Evolutionary conservation across 2,113 vertebrate genomes (phyloP).

Genomic region (Lycaon pictus): DNA sequence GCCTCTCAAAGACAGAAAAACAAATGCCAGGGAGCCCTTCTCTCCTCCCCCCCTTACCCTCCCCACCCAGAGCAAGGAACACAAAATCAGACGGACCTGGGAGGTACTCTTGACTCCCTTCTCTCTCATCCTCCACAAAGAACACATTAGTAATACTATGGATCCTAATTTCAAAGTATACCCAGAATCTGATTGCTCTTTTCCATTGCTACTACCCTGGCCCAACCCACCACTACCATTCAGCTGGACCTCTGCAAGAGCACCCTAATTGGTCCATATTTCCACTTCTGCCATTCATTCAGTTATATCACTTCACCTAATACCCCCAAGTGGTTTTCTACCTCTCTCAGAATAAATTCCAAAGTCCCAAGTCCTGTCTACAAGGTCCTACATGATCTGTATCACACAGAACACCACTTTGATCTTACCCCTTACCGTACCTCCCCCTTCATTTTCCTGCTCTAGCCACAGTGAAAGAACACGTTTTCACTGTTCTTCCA

Average conservation of each 20-base stretch:
- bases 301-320: neutral
- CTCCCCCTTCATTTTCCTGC: neutral
- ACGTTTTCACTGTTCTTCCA: neutral
- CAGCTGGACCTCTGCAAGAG: neutral
- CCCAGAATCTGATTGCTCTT: neutral
- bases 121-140: neutral
- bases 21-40: neutral
- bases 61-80: neutral
- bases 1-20: neutral
- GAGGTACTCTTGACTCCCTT: neutral
- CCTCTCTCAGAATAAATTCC: neutral
- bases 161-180: neutral
- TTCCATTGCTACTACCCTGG: neutral
- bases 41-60: neutral
- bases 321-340: neutral
- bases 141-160: neutral
- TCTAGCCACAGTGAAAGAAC: neutral
- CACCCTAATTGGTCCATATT: neutral
- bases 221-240: neutral
- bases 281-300: neutral
- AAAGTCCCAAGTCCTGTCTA: neutral
- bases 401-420: neutral
- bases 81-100: accelerated
- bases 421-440: accelerated
- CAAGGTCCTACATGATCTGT: neutral